Conservation (phyloP, 2,113 vertebrate genomes). For the Microcebus tavaratra region DNA sequence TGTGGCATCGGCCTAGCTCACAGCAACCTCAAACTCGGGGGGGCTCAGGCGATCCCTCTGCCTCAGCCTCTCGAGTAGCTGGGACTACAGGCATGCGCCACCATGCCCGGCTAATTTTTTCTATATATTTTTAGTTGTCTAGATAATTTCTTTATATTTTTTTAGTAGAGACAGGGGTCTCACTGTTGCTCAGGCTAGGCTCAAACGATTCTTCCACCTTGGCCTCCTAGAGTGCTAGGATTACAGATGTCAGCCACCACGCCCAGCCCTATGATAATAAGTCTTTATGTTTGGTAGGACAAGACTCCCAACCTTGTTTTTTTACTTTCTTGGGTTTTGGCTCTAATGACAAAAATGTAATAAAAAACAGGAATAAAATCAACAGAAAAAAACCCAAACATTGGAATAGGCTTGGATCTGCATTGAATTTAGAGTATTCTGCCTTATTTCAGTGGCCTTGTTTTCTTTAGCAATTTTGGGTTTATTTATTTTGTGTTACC, state of each 20-base stretch:
- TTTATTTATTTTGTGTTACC: not conserved
- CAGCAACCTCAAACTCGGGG: too few species aligned
- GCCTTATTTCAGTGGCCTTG: not conserved
- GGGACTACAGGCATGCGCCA: too few species aligned
- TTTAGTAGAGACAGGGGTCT: not conserved
- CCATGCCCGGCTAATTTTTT: not conserved
- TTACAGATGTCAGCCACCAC: not conserved
- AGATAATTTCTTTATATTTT: too few species aligned
- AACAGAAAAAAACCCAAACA: not conserved
- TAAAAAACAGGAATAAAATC: not conserved
- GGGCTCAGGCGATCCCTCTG: too few species aligned
- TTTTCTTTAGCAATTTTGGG: not conserved
- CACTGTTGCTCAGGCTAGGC: not conserved
- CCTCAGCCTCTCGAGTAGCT: too few species aligned
- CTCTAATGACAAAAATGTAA: slow-evolving; percentile 22
- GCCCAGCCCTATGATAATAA: not conserved
- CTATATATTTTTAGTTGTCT: too few species aligned
- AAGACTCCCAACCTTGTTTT: not conserved
- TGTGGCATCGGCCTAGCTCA: too few species aligned
- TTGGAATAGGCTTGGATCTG: not conserved
- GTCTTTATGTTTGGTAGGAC: not conserved
- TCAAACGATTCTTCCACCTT: not conserved
- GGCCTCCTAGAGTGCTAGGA: not conserved
- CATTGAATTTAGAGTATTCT: not conserved
- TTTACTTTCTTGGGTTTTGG: slow-evolving; percentile 11